Conservation (phyloP, 2,888 invertebrate species). For the Stictocephala bisonia region DNA sequence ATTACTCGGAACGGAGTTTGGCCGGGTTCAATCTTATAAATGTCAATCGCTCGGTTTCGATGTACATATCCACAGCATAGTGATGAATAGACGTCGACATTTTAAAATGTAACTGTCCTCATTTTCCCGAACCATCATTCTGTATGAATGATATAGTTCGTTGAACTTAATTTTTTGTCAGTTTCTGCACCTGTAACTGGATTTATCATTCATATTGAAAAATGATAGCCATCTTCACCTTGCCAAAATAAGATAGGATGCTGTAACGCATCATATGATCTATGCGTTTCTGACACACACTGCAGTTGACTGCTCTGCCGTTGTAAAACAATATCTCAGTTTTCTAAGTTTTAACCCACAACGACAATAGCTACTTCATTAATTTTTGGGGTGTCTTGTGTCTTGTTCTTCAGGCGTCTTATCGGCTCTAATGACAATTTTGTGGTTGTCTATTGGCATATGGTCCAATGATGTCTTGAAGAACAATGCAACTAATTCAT, state of each 20-base stretch:
- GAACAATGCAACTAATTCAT: constrained; percentile 59
- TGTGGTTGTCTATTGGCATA: constrained; percentile 60
- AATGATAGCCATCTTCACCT: constrained; percentile 50
- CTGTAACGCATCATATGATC: too few relatives aligned
- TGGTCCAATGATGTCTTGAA: constrained; percentile 57
- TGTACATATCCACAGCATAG: constrained; percentile 62
- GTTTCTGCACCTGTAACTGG: constrained; percentile 40
- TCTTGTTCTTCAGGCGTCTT: constrained; percentile 59
- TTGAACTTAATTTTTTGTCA: constrained; percentile 43
- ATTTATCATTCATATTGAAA: constrained; percentile 41
- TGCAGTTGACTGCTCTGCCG: constrained; percentile 57
- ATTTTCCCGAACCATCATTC: constrained; percentile 43
- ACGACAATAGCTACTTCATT: constrained; percentile 59
- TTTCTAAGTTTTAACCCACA: constrained; percentile 57
- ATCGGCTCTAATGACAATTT: constrained; percentile 60
- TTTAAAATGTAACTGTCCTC: constrained; percentile 38
- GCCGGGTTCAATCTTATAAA: constrained; percentile 61
- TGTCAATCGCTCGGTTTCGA: constrained; percentile 61
- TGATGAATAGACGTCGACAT: constrained; percentile 56
- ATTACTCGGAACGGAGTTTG: constrained; percentile 58
- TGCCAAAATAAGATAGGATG: constrained; percentile 37
- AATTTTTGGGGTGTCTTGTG: constrained; percentile 56
- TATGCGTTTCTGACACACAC: constrained; percentile 60
- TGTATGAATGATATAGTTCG: constrained; percentile 17
- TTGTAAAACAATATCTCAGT: constrained; percentile 60